Evolutionary conservation across 2,888 invertebrate genomes (phyloP).

Genomic region (Andrena dorsata): DNA sequence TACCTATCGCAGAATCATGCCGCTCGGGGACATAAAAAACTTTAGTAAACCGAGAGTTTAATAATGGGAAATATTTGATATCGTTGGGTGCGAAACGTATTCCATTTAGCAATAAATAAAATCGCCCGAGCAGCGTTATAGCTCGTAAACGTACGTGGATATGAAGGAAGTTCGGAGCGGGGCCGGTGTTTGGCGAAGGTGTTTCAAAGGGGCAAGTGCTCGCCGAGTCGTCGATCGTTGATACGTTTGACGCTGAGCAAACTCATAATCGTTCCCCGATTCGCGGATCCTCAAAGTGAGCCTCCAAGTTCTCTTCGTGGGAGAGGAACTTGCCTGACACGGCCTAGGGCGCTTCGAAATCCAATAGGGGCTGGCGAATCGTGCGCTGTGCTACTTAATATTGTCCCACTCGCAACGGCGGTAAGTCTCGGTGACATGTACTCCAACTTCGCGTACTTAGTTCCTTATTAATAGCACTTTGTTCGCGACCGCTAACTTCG

Average conservation of each 20-base stretch:
- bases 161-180: slow-evolving; percentile 16
- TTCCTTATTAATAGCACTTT: slow-evolving; percentile 32
- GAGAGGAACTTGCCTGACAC: slow-evolving; percentile 59
- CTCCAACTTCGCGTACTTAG: neutral
- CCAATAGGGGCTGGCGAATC: slow-evolving; percentile 23
- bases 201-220: slow-evolving; percentile 29
- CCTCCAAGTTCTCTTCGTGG: slow-evolving; percentile 45
- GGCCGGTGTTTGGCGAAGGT: slow-evolving; percentile 30
- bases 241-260: slow-evolving; percentile 52
- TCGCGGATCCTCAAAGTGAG: slow-evolving; percentile 59
- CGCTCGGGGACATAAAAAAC: neutral
- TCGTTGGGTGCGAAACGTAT: neutral
- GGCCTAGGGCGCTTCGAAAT: slow-evolving; percentile 57
- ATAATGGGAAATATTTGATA: neutral
- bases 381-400: slow-evolving; percentile 56
- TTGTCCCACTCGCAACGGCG: slow-evolving; percentile 49
- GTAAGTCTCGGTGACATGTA: slow-evolving; percentile 30
- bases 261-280: slow-evolving; percentile 70
- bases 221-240: slow-evolving; percentile 56
- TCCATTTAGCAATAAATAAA: too few species aligned
- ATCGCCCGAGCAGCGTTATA: neutral
- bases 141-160: neutral
- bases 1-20: slow-evolving; percentile 8
- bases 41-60: neutral
- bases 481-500: slow-evolving; percentile 5